phyloP scores from a whole-genome alignment of 2,797 vertebrate species.

The Coccyzus lansbergi region DNA sequence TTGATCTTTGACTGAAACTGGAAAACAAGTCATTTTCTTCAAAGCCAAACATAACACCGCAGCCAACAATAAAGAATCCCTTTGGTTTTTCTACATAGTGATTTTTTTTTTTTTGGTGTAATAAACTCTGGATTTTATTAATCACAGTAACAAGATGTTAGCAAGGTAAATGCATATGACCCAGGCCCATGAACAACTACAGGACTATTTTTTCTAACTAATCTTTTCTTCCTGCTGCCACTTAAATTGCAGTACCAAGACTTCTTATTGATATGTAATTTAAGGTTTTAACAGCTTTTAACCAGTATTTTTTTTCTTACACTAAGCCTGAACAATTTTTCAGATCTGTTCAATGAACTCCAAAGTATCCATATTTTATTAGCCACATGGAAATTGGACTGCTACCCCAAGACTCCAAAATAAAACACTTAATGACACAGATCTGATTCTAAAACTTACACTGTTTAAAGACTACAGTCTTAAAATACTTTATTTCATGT shows the following conservation, averaged over 20 bases:
- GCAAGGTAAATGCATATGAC: not conserved
- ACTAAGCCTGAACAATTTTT: not conserved
- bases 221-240: not conserved
- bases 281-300: not conserved
- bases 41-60: constrained; percentile 22
- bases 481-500: not conserved
- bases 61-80: constrained; percentile 9
- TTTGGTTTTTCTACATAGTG: not conserved
- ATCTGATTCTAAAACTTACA: not conserved
- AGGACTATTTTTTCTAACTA: not conserved
- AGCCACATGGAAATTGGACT: not conserved
- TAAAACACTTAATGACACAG: not conserved
- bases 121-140: not conserved
- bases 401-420: not conserved
- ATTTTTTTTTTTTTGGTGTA: not conserved
- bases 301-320: not conserved
- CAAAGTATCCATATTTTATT: not conserved
- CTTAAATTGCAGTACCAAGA: not conserved
- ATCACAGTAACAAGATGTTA: not conserved
- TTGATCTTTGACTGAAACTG: constrained; percentile 52
- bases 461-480: not conserved
- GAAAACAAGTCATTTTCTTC: constrained; percentile 53
- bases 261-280: not conserved
- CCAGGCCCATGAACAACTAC: not conserved
- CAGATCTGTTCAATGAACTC: not conserved